Evolutionary conservation across 2,113 vertebrate species (phyloP).

Genomic region (Malurus elegans): DNA sequence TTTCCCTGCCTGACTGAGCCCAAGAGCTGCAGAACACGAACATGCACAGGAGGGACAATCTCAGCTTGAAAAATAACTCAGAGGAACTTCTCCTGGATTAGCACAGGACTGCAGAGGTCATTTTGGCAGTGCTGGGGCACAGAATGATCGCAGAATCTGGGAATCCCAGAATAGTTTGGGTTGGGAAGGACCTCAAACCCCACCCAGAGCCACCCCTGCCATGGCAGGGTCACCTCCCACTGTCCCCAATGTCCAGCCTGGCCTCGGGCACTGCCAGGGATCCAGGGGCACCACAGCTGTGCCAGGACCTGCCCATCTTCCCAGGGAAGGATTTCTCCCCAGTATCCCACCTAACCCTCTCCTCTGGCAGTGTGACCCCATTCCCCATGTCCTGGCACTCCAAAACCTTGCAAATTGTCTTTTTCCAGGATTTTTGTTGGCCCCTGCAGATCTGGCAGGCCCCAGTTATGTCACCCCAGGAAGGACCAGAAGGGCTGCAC

Average conservation of each 20-base stretch:
- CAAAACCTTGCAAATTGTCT: neutral
- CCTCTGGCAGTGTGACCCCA: neutral
- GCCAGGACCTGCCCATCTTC: neutral
- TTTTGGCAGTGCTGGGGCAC: neutral
- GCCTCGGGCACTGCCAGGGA: neutral
- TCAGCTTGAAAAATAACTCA: neutral
- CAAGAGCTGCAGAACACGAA: fast-evolving
- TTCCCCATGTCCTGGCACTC: neutral
- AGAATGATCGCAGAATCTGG: neutral
- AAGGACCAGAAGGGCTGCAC: neutral
- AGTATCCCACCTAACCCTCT: fast-evolving
- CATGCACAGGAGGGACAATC: neutral
- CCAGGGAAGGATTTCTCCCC: fast-evolving
- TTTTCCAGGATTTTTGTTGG: fast-evolving
- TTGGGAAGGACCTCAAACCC: fast-evolving
- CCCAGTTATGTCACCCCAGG: fast-evolving
- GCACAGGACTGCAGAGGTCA: neutral
- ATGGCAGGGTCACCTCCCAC: neutral
- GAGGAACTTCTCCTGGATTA: neutral
- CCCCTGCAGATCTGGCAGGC: neutral
- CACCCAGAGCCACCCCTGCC: neutral
- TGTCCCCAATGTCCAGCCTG: neutral
- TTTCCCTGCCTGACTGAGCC: neutral
- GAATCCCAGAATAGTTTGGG: neutral
- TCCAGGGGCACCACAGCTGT: neutral